Conservation (phyloP, 2,888 invertebrate species). For the Entomobrya proxima region DNA sequence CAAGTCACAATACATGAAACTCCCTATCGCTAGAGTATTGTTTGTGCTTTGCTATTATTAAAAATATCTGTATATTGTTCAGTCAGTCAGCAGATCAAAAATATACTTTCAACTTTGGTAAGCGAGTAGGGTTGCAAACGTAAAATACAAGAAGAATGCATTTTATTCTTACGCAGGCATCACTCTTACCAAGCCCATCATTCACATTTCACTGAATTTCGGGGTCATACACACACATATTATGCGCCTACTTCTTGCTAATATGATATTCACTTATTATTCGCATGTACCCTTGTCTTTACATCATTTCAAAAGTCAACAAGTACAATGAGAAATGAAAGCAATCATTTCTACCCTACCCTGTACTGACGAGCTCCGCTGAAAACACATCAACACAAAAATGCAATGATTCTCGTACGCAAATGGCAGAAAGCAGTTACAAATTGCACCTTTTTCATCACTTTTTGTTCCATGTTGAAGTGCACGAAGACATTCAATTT, state of each 20-base stretch:
- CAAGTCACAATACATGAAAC: neutral
- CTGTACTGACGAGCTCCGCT: neutral
- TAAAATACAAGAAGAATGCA: neutral
- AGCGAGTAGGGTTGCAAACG: neutral
- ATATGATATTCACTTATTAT: neutral
- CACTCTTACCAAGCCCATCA: constrained; percentile 58
- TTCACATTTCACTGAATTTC: constrained; percentile 69
- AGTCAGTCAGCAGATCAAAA: constrained; percentile 43
- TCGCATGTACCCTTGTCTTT: neutral
- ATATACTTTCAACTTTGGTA: too few relatives aligned
- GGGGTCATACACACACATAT: constrained; percentile 60
- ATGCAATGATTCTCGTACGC: neutral
- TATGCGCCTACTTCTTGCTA: constrained; percentile 25
- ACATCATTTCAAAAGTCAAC: constrained; percentile 34
- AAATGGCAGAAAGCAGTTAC: neutral
- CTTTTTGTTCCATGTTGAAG: neutral
- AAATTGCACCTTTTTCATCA: neutral
- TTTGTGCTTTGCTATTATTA: constrained; percentile 18
- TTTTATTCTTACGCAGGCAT: constrained; percentile 18
- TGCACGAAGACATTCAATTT: neutral
- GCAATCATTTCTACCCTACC: neutral
- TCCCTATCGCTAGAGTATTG: neutral
- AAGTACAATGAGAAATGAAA: constrained; percentile 39
- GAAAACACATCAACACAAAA: too few relatives aligned
- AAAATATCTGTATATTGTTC: constrained; percentile 37